These are phyloP conservation scores for Leistus spinibarbis DNA, from an alignment of 2,888 invertebrate species.

Conservation along the genomic window DNA sequence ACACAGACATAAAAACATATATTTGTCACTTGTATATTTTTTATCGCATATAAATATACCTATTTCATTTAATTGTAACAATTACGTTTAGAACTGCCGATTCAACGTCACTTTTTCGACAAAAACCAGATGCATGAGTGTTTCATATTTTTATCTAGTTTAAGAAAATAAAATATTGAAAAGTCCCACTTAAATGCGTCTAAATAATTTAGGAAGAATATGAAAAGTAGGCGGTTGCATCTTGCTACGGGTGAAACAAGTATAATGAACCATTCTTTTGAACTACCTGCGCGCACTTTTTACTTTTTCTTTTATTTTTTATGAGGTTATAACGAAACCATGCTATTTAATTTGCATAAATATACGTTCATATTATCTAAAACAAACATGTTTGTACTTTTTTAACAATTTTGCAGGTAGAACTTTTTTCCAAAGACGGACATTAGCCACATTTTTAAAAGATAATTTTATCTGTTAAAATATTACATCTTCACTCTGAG, in stretches of 20 bases:
- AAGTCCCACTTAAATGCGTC: no score
- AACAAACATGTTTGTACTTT: not conserved
- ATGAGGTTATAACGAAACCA: not conserved
- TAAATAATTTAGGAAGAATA: no score
- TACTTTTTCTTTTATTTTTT: not conserved
- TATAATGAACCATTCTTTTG: not conserved
- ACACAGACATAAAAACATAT: no score
- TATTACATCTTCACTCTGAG: not conserved
- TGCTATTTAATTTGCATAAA: conserved; percentile 10
- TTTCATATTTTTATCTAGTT: no score
- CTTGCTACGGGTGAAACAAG: not conserved
- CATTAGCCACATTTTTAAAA: not conserved
- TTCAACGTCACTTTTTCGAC: no score
- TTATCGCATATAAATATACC: no score
- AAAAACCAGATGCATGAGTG: no score
- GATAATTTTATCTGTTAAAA: not conserved
- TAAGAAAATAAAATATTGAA: no score
- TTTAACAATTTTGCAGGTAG: not conserved
- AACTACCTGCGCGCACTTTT: not conserved
- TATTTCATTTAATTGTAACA: no score
- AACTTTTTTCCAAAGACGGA: not conserved
- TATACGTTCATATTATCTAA: not conserved
- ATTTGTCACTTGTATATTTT: no score
- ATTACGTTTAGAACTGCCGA: no score
- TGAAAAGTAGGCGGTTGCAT: no score